Base-by-base conservation (phyloP, 1,140 invertebrate genomes). In the Trialeurodes vaporariorum region DNA sequence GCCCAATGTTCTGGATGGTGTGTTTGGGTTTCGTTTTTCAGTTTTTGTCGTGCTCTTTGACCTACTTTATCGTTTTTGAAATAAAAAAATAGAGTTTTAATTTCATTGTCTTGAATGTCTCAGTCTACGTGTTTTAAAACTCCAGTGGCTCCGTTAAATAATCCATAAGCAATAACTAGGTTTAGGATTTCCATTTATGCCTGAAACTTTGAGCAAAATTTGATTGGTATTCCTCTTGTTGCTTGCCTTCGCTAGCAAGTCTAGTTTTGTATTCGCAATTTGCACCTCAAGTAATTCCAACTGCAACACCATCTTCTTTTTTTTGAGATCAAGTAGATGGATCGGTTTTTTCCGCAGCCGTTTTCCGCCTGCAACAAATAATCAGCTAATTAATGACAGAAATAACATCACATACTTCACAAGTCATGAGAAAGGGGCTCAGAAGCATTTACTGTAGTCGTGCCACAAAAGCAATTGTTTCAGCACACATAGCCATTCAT, bases 131-230 rank as follows among this genome's bases (percentile, higher is more conserved):
- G 34, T 49, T 49, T 49, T 49, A 49, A 17, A 9, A 49, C 34
- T 21, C 74, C 77, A 64, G 76, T 71, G 2, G 76, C 70, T 25
- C 76, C 76, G 71, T 79, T 78, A 0, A 69, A 73, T 67, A 79
- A 70, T 2, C 77, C 76, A 70, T 78, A 74, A 25, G 67, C 25
- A 0, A 76, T 74, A 67, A 76, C 73, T 13, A 78, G 76, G 68
- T 78, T 78, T 5, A 71, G 73, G n/a, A 74, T 75, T 23, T 78
- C 73, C 67, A 77, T 75, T 63, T 27, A 61, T 67, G 2, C 59
- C 65, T 17, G 65, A n/a, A 61, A 27, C 27, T 34, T 67, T 67
- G 13, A 67, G 25, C 23, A 67, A 9, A 23, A 67, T 25, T 25
- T 1, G 60, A 40, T 34, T 2, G 25, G n/a, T 13, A 61, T 24